These are phyloP conservation scores for Cydia amplana DNA, from an alignment of 1,140 invertebrate genomes.

Conservation along the genomic window DNA sequence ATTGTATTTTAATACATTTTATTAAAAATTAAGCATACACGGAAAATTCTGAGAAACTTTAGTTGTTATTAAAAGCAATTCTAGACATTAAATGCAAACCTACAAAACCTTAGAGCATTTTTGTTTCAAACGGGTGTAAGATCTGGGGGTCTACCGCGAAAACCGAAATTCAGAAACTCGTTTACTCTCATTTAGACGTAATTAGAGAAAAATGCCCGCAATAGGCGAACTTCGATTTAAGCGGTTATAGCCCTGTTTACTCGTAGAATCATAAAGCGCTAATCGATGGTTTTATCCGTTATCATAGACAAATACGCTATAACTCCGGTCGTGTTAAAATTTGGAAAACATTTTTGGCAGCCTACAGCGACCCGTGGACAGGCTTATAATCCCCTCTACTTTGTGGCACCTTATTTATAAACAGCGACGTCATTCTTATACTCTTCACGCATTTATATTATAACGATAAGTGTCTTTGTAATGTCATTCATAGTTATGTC, in stretches of 20 bases:
- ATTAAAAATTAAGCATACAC: too few species aligned
- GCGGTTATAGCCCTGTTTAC: background rate
- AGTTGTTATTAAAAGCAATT: too few species aligned
- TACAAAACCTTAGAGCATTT: background rate
- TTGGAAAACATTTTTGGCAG: conserved; percentile 8
- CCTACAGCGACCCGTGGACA: background rate
- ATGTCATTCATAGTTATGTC: too few species aligned
- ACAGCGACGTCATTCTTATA: background rate
- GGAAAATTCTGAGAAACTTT: too few species aligned
- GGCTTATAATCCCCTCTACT: conserved; percentile 6
- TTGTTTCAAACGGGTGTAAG: background rate
- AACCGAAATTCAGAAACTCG: too few species aligned
- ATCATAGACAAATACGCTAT: background rate
- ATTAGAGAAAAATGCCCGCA: too few species aligned
- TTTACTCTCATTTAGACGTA: too few species aligned
- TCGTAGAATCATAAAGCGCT: background rate
- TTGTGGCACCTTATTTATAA: background rate
- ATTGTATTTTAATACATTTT: too few species aligned
- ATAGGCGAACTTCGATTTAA: too few species aligned
- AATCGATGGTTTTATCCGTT: background rate
- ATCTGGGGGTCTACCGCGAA: too few species aligned
- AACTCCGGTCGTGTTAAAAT: background rate
- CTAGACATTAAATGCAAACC: too few species aligned
- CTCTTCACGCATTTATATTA: background rate
- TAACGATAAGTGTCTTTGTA: too few species aligned